Percentiles rank a stretch among this genome's conserved stretches.
Conservation (phyloP, 2,113 vertebrate species). For the Cavia porcellus region DNA sequence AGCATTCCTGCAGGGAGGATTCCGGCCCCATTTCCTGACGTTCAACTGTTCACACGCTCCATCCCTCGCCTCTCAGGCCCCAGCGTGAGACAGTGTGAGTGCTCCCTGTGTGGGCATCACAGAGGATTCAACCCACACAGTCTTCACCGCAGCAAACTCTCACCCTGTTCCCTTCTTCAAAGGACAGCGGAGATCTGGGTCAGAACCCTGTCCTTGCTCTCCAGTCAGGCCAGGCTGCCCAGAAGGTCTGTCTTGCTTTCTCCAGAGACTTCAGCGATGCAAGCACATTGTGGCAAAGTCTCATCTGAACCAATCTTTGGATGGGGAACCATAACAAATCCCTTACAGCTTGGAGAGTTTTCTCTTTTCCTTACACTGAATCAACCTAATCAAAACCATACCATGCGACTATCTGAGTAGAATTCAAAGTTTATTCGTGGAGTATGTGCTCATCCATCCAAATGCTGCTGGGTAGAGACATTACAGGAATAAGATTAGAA, state of each 20-base stretch:
- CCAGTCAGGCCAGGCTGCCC: not conserved
- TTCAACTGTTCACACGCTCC: not conserved
- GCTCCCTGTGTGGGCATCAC: not conserved
- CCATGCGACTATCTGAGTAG: not conserved
- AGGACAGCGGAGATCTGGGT: not conserved
- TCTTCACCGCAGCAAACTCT: not conserved
- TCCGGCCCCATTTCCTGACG: not conserved
- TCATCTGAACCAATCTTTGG: not conserved
- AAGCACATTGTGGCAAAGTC: not conserved
- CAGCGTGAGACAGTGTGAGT: not conserved
- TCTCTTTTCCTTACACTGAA: not conserved
- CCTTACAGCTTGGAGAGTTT: not conserved
- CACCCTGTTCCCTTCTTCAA: too few species aligned
- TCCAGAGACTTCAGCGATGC: not conserved
- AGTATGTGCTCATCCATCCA: not conserved
- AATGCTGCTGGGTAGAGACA: not conserved
- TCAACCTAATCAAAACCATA: not conserved
- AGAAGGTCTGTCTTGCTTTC: not conserved
- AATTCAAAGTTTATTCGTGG: not conserved
- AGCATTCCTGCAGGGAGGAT: not conserved
- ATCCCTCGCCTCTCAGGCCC: not conserved
- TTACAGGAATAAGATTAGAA: not conserved
- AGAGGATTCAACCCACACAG: not conserved
- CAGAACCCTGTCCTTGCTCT: not conserved
- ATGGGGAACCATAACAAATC: not conserved